Evolutionary conservation across 2,113 vertebrate genomes (phyloP).

Genomic region (Limnothrissa miodon): DNA sequence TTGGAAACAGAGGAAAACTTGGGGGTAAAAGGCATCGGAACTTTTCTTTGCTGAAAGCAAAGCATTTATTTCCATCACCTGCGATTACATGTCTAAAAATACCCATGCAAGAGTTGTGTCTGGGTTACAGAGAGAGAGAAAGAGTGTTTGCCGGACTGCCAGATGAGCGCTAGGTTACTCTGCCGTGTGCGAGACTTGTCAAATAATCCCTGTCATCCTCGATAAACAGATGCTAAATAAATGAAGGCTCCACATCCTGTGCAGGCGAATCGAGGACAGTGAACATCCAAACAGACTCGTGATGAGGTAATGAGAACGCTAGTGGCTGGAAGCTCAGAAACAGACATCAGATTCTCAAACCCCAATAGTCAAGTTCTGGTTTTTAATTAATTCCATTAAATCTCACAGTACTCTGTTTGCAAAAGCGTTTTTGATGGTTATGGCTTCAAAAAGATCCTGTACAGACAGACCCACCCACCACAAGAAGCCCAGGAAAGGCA

Average conservation of each 20-base stretch:
- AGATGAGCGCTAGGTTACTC: neutral
- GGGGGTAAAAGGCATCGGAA: neutral
- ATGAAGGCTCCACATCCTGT: conserved; percentile 8
- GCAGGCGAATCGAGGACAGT: conserved; percentile 19
- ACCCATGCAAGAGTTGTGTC: neutral
- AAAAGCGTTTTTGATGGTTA: neutral
- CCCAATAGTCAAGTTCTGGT: neutral
- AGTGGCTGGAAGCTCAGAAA: neutral
- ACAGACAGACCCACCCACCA: neutral
- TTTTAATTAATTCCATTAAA: conserved; percentile 19
- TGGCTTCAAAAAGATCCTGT: neutral
- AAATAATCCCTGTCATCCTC: conserved; percentile 15
- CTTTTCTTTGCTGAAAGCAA: neutral
- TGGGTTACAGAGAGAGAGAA: conserved; percentile 7
- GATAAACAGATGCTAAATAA: neutral
- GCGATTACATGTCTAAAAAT: conserved; percentile 28
- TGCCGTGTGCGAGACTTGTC: neutral
- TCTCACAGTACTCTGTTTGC: neutral
- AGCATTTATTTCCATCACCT: conserved; percentile 29
- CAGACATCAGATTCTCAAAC: neutral
- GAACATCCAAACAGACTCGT: conserved; percentile 11
- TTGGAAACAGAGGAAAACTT: conserved; percentile 33
- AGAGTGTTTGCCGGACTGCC: neutral
- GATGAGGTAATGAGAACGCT: conserved; percentile 7
- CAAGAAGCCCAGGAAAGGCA: neutral